phyloP scores from a whole-genome alignment of 2,888 invertebrate species.

The Polymixis flavicincta region DNA sequence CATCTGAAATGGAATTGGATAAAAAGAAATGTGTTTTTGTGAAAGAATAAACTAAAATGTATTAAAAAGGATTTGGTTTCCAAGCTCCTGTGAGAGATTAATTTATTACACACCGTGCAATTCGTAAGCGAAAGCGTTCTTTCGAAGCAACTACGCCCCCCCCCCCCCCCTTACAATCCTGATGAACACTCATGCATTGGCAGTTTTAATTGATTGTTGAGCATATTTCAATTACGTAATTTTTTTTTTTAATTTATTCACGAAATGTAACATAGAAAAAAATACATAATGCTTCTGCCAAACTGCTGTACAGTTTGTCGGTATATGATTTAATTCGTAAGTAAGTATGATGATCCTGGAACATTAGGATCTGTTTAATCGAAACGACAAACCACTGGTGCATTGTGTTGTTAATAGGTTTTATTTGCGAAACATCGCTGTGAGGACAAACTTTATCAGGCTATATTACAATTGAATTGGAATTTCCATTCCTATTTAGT shows the following conservation, averaged over 20 bases:
- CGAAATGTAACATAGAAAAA: too few species aligned
- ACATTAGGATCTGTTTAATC: neutral
- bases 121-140: constrained; percentile 8
- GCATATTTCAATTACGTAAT: neutral
- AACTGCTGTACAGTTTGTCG: too few species aligned
- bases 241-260: too few species aligned
- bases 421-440: constrained; percentile 13
- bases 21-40: neutral
- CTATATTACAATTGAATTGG: constrained; percentile 42
- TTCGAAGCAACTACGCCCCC: too few species aligned
- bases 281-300: too few species aligned
- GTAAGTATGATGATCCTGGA: neutral
- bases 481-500: constrained; percentile 45
- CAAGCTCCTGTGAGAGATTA: neutral
- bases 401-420: constrained; percentile 4
- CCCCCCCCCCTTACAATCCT: too few species aligned
- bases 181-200: neutral
- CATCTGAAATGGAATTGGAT: neutral
- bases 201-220: neutral
- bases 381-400: constrained; percentile 3
- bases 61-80: neutral
- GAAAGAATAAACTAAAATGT: neutral
- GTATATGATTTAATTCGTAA: neutral
- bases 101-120: constrained; percentile 6
- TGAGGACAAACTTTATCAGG: constrained; percentile 25